Base-by-base conservation (phyloP, 1,140 invertebrate genomes). In the Idris sp. region DNA sequence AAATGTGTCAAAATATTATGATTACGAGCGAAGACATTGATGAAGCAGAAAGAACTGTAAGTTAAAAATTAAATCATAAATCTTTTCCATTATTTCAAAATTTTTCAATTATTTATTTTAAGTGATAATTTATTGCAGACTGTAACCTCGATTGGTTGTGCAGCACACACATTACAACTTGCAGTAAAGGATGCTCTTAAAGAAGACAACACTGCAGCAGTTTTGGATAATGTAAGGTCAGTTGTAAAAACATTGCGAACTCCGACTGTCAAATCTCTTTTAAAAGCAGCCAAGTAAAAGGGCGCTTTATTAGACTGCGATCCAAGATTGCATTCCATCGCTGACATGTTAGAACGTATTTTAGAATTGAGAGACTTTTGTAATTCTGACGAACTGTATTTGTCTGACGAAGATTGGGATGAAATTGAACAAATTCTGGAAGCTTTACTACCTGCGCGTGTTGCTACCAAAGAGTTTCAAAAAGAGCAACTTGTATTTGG, bases 91-190 rank as follows among this genome's bases (percentile, higher is more conserved):
- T n/a, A n/a, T n/a, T n/a, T n/a, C n/a, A n/a, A n/a, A n/a, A n/a
- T n/a, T n/a, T n/a, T n/a, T n/a, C n/a, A n/a, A n/a, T n/a, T n/a
- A n/a, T n/a, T n/a, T n/a, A n/a, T n/a, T n/a, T n/a, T n/a, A n/a
- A n/a, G n/a, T n/a, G n/a, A n/a, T n/a, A n/a, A n/a, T n/a, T n/a
- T n/a, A n/a, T n/a, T n/a, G n/a, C n/a, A n/a, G n/a, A n/a, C n/a
- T n/a, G 18, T 22, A 9, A 22, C n/a, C 22, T 16, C 18, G 9
- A 38, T 38, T 8, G 13, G 30, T n/a, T 33, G 38, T 10, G 38
- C 38, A 22, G 38, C 18, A 3, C 16, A 41, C n/a, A 22, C 16
- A 10, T 1, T 41, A 10, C 38, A 41, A 10, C n/a, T 41, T n/a
- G 38, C 16, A 4, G n/a, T 41, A 19, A 9, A 22, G 9, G 38